Percentiles rank a stretch among this genome's conserved stretches.
Evolutionary conservation across 2,797 vertebrate genomes (phyloP).

Genomic region (Alosa sapidissima): DNA sequence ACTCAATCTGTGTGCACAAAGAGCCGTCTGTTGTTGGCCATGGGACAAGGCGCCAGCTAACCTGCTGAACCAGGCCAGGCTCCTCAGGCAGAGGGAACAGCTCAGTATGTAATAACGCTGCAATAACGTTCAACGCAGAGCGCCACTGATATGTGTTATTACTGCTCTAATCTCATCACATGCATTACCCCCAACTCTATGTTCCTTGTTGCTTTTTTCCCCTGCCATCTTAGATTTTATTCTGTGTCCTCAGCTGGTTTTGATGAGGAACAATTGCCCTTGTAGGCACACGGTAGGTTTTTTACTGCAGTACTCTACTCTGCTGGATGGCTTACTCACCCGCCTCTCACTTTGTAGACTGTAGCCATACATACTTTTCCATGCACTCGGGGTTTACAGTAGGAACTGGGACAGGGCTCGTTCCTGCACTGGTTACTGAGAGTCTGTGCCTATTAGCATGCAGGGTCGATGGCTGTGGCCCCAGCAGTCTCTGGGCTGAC

Average conservation of each 20-base stretch:
- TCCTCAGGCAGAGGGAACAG: slow-evolving; percentile 64
- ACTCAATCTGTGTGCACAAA: slow-evolving; percentile 67
- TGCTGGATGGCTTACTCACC: background rate
- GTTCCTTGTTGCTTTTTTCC: slow-evolving; percentile 45
- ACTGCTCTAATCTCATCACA: slow-evolving; percentile 39
- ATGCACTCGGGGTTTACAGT: slow-evolving; percentile 37
- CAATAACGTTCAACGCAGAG: slow-evolving; percentile 46
- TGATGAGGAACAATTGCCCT: background rate
- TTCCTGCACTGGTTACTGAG: background rate
- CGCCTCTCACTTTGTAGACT: background rate
- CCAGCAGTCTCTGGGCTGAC: slow-evolving; percentile 72
- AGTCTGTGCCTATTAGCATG: slow-evolving; percentile 70
- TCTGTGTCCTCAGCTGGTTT: slow-evolving; percentile 10
- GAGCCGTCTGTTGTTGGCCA: slow-evolving; percentile 66
- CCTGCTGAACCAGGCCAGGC: slow-evolving; percentile 59
- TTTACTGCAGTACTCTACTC: background rate
- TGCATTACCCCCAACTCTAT: slow-evolving; percentile 44
- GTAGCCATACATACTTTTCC: background rate
- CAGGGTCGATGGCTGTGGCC: slow-evolving; percentile 70
- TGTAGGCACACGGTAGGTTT: background rate
- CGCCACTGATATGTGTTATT: slow-evolving; percentile 50
- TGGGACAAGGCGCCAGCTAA: slow-evolving; percentile 64
- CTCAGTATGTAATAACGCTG: background rate
- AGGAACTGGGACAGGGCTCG: background rate
- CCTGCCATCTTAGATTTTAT: background rate